Conservation (phyloP, 2,888 invertebrate genomes). For the Chymomyza fuscimana region DNA sequence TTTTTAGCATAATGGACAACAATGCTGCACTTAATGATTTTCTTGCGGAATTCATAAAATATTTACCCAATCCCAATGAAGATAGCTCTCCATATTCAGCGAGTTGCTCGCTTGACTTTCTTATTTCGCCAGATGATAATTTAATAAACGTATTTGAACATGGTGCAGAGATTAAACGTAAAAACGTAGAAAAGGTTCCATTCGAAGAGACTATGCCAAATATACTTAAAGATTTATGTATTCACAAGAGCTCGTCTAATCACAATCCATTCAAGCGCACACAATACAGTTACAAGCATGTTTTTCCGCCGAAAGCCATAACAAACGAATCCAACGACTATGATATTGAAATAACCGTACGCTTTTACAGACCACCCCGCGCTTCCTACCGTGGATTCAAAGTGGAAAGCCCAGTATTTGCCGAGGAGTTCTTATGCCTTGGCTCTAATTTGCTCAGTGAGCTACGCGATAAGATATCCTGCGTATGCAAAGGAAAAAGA, state of each 20-base stretch:
- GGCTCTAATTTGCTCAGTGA: slow-evolving; percentile 86
- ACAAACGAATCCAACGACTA: slow-evolving; percentile 21
- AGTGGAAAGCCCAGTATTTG: slow-evolving; percentile 78
- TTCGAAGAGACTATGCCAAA: slow-evolving; percentile 26
- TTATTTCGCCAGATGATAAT: slow-evolving; percentile 45
- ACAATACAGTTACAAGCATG: slow-evolving; percentile 46
- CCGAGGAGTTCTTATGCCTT: slow-evolving; percentile 83
- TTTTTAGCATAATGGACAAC: slow-evolving; percentile 65
- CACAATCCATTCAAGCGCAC: slow-evolving; percentile 66
- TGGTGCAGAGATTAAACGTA: slow-evolving; percentile 35
- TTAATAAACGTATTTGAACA: slow-evolving; percentile 32
- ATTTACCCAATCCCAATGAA: slow-evolving; percentile 29
- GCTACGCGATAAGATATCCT: slow-evolving; percentile 87
- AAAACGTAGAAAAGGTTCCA: slow-evolving; percentile 7
- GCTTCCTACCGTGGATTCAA: slow-evolving; percentile 71
- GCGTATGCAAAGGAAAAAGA: slow-evolving; percentile 85
- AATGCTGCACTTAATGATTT: slow-evolving; percentile 56
- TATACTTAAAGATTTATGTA: slow-evolving; percentile 35
- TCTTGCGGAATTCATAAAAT: slow-evolving; percentile 51
- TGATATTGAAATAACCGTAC: slow-evolving; percentile 79
- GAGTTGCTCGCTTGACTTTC: slow-evolving; percentile 47
- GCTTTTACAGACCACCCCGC: slow-evolving; percentile 81
- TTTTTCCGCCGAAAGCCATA: not conserved
- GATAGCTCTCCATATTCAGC: slow-evolving; percentile 44
- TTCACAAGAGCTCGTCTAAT: slow-evolving; percentile 38